Base-by-base conservation (phyloP, 2,888 invertebrate genomes). In the Temnothorax unifasciatus region DNA sequence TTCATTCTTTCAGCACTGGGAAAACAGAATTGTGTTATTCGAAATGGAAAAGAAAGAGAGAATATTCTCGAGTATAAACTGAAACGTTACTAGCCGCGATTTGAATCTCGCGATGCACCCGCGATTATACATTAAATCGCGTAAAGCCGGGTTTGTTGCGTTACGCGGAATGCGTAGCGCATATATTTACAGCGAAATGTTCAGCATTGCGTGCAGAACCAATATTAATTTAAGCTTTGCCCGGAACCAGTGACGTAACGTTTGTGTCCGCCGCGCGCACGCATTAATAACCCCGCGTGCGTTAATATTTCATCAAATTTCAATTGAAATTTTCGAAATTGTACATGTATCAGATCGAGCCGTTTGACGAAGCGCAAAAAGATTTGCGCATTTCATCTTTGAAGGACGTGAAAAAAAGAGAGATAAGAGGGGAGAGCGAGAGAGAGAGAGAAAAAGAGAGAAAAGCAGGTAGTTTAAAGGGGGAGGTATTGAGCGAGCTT, bases 171-270 rank as follows among this genome's bases (percentile, higher is more conserved):
- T 47, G 34, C 44, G 54, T 76, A 57, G 21, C 44, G 71, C 54
- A 57, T 44, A 57, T 50, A 81, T 81, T 81, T 61, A 50, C 79
- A 73, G 38, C 50, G 50, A 73, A 73, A 61, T 73, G 59, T 81
- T 61, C 59, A 73, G 34, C 73, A 71, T 50, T 61, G 73, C 79
- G 38, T 47, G 71, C 59, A 69, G 59, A 59, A 73, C 47, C 50
- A 81, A 81, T 81, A 81, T 81, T 61, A 71, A 81, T 71, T 81
- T 73, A 59, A 73, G 79, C 79, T 81, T 81, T 73, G 73, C 38
- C 73, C 79, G 73, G 59, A 71, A 81, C 59, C 73, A 81, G 71
- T 81, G 79, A 71, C 73, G n/a, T 77, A 77, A 68, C 77, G 79
- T 61, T 81, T 34, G 47, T 54, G 59, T 73, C 59, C 59, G 73